Evolutionary conservation across 2,888 invertebrate species (phyloP), one percentile per base, ranked within the genome.

Genomic region (Drepanosiphum platanoidis): DNA sequence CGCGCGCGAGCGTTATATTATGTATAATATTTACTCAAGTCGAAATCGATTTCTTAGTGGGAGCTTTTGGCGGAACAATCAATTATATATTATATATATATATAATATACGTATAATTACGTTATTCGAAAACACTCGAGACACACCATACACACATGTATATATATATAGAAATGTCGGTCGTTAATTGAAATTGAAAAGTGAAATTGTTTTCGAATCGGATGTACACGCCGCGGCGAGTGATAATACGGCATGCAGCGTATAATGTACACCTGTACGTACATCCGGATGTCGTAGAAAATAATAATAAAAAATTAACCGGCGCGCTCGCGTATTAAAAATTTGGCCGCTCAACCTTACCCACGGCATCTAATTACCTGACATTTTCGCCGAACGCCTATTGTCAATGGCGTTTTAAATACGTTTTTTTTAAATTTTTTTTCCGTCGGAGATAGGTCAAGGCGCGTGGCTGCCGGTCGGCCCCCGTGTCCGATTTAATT

Each of bases 191-290:
- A 66, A 66, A 78, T 32, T 22, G 22, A 79, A 79, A 79, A 79
- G 66, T 79, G 79, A 79, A 78, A 78, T 46, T 79, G 22, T 78
- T 79, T 79, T 68, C 66, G n/a, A n/a, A 32, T 42, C 22, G 42
- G 30, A 64, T 77, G 39, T 32, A 27, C 15, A 66, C 32, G 30
- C 27, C 30, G 34, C 13, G n/a, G 7, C 3, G 4, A 3, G 66
- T 66, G 4, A 11, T 11, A 3, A 5, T 30, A n/a, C 61, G 27
- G 61, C 30, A 8, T 64, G 22, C 52, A 11, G 18, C 34, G 8
- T 72, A 27, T n/a, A 70, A 42, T 8, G 13, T 13, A 13, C 42
- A 7, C n/a, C 1, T 22, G 58, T 22, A 18, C 5, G 4, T 18
- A 27, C 27, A 30, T 42, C 42, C 66, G n/a, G 42, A 66, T 66